Evolutionary conservation across 1,140 invertebrate genomes (phyloP).

Genomic region (Sminthurinus signatus): DNA sequence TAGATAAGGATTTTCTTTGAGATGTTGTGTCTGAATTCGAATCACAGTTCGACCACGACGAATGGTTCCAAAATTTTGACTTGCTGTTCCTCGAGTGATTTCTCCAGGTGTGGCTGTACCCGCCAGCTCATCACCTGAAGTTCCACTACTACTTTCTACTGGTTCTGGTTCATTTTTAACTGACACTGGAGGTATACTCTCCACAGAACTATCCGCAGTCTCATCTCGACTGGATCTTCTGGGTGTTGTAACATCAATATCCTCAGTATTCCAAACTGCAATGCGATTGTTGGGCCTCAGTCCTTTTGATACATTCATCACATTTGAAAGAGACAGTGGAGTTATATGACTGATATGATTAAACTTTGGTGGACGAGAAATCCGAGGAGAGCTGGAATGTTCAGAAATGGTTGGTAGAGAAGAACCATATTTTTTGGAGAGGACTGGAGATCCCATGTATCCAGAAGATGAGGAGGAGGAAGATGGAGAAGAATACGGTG

Average conservation of each 20-base stretch:
- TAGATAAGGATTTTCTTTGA: slow-evolving; percentile 50
- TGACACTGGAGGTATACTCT: slow-evolving; percentile 5
- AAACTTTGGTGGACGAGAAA: slow-evolving; percentile 29
- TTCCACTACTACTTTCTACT: neutral
- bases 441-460: neutral
- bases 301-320: slow-evolving; percentile 45
- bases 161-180: slow-evolving; percentile 1
- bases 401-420: slow-evolving; percentile 67
- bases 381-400: slow-evolving; percentile 44
- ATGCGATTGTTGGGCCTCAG: neutral
- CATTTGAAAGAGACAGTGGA: neutral
- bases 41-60: slow-evolving; percentile 63
- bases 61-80: slow-evolving; percentile 51
- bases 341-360: neutral
- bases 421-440: slow-evolving; percentile 54
- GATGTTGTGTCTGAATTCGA: slow-evolving; percentile 55
- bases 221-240: slow-evolving; percentile 44
- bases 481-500: neutral
- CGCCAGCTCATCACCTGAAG: too few species aligned
- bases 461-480: neutral
- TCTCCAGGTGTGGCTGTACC: slow-evolving; percentile 8
- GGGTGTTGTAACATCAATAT: slow-evolving; percentile 65
- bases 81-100: neutral
- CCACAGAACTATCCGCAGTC: slow-evolving; percentile 4
- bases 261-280: slow-evolving; percentile 62